Evolutionary conservation across 30 jellyfish, hydroid and myxozoan species (phyloP).

Genomic region (Aurelia sp.): DNA sequence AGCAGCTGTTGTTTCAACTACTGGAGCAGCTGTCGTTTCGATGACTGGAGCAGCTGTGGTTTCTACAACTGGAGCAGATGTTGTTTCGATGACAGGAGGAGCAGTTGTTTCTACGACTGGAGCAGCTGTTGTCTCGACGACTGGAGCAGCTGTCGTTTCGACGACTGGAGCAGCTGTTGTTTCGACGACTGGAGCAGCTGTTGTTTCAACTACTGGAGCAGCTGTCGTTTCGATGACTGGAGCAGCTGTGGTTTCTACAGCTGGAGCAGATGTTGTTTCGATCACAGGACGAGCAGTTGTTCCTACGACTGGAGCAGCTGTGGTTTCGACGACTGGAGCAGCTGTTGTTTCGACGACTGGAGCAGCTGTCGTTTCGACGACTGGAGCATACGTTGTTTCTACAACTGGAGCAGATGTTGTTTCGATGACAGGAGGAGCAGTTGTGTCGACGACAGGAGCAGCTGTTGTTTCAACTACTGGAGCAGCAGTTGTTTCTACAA

Average conservation of each 20-base stretch:
- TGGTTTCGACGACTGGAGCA: constrained; percentile 8
- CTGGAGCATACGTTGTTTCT: constrained; percentile 20
- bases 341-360: constrained; percentile 8
- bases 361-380: constrained; percentile 6
- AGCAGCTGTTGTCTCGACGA: not conserved
- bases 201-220: constrained; percentile 4
- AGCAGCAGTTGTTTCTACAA: constrained; percentile 4
- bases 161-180: constrained; percentile 10
- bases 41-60: not conserved
- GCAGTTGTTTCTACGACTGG: too few relatives aligned
- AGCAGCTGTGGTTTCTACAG: not conserved
- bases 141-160: constrained; percentile 27
- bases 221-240: constrained; percentile 4
- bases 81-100: not conserved
- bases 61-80: not conserved
- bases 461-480: not conserved
- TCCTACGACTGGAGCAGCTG: constrained; percentile 9
- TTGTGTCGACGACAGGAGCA: not conserved
- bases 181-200: constrained; percentile 4
- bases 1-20: too few relatives aligned
- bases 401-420: constrained; percentile 9
- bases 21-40: too few relatives aligned
- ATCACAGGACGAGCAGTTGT: not conserved
- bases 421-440: constrained; percentile 1
- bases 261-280: constrained; percentile 15